phyloP scores from a whole-genome alignment of 2,797 vertebrate species.

The Alectoris magna region DNA sequence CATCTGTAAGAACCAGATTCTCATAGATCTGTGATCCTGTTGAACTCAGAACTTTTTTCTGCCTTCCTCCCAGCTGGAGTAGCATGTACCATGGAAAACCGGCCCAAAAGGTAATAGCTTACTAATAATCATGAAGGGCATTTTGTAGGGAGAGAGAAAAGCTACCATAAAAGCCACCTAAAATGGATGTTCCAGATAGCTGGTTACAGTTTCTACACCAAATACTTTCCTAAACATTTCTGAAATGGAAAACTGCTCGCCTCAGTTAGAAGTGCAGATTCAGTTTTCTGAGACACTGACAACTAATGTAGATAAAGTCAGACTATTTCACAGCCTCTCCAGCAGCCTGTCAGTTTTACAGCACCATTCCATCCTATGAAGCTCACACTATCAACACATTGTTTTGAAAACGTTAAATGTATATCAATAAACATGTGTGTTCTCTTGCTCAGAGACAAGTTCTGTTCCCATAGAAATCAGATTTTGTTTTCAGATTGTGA shows the following conservation, averaged over 20 bases:
- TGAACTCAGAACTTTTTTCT: neutral
- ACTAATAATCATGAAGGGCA: neutral
- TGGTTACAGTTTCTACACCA: neutral
- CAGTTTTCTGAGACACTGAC: neutral
- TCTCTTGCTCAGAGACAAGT: neutral
- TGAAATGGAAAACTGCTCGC: neutral
- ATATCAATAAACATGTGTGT: neutral
- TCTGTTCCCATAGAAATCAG: neutral
- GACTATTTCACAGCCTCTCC: neutral
- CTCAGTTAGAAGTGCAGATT: neutral
- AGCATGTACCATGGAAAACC: accelerated
- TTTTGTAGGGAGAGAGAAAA: neutral
- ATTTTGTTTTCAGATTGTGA: neutral
- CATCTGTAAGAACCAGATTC: neutral
- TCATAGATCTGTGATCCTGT: neutral
- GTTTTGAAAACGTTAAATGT: neutral
- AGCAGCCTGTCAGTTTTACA: neutral
- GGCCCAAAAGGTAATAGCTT: neutral
- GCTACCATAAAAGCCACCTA: neutral
- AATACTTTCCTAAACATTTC: neutral
- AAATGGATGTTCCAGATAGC: neutral
- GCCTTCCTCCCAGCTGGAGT: neutral
- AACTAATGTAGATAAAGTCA: neutral
- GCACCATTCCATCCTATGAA: neutral
- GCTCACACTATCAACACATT: neutral